Evolutionary conservation across 2,113 vertebrate genomes (phyloP), one percentile per base, ranked within the genome.

Genomic region (Ciconia boyciana): DNA sequence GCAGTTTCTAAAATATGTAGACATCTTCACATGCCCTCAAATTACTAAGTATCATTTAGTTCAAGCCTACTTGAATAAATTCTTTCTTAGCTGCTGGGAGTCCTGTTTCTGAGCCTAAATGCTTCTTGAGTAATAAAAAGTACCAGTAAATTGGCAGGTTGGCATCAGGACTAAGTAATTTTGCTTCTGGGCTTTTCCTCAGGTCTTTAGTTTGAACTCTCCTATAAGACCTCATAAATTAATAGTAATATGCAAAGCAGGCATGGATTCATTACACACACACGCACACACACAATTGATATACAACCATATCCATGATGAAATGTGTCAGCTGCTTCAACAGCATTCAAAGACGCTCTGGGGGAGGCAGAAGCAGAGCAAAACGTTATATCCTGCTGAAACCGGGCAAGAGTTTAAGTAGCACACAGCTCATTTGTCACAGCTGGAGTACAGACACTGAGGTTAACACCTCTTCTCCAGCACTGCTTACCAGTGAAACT

Each of bases 1-100:
- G 52, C 58, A 58, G 36, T 66, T 89, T 94, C 78, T 79, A 46
- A 95, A 94, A 65, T 49, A 85, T 51, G 49, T 76, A 51, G 66
- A 89, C 36, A 52, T 87, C n/a, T 95, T 94, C 87, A 72, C 48
- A 78, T 69, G 44, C 22, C 36, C 55, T 7, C 26, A 68, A 2
- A 78, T 81, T 88, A 43, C 39, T 69, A 66, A 70, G 43, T 60
- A 55, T 51, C 2, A 1, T 90, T 90, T 69, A 75, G 43, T 76
- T 88, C 78, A 88, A 90, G 21, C 36, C 39, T 76, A 7, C 48
- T 79, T 64, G 26, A 54, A 41, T 71, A 49, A 87, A 68, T 48
- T 28, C 29, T 87, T 92, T 61, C 60, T 89, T 83, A 51, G 57
- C 24, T 78, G 13, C 46, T 89, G 25, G 22, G 19, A 81, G 52